Base-by-base conservation (phyloP, 2,888 invertebrate genomes). In the Agrilus mali region DNA sequence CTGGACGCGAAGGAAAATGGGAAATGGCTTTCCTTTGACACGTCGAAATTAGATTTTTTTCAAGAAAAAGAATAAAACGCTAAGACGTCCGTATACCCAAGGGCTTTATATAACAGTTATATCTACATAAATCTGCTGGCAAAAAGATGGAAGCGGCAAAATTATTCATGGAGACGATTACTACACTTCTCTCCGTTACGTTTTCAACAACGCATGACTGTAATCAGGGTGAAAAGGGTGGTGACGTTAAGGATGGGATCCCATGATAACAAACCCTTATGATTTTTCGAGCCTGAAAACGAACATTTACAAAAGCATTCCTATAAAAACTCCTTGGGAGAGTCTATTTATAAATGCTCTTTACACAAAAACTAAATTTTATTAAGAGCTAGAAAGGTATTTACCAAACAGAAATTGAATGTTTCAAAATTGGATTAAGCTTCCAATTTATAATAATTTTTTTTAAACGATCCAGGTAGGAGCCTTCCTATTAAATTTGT, bases 21-120 rank as follows among this genome's bases (percentile, higher is more conserved):
- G 63, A 66, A 66, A 67, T 66, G 66, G 66, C 66, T 67, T 66
- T 67, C 66, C 67, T 67, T 66, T 66, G 67, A 67, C 66, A 66
- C 66, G 66, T 66, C 61, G 63, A 66, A 67, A 67, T 67, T 67
- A 67, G 66, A 67, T 67, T 67, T 66, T 27, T 66, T 66, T 64
- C 60, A 55, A 52, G 54, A 63, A 61, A 63, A 60, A 61, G 60
- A 62, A 63, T 61, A 60, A 60, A 60, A 60, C 57, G 61, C 53
- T 60, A 59, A 60, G 60, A 60, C 59, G 59, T 54, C 59, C 60
- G 59, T 60, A 61, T 58, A 59, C 60, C 60, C 60, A 42, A 45
- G 60, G 58, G 61, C 57, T 56, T 58, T 56, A 27, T 27, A 27
- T 27, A 56, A 55, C 60, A 60, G 60, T 62, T 60, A 61, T 60